These are phyloP conservation scores for Pollachius pollachius DNA, from an alignment of 2,113 vertebrate species.

Conservation along the genomic window DNA sequence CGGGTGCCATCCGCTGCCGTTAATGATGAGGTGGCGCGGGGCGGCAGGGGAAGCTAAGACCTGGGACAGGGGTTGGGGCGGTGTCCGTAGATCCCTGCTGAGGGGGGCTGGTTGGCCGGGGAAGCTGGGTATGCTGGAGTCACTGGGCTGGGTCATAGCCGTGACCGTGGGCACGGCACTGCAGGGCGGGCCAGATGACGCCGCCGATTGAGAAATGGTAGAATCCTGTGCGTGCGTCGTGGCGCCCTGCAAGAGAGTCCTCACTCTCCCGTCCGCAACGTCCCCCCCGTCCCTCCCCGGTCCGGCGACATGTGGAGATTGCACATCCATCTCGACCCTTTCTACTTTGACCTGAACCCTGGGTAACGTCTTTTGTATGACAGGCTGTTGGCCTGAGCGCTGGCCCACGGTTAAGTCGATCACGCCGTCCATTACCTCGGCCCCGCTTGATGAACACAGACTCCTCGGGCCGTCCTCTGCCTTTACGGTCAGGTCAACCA, in stretches of 20 bases:
- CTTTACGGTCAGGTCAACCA: slow-evolving; percentile 89
- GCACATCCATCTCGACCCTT: slow-evolving; percentile 67
- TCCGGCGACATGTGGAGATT: slow-evolving; percentile 45
- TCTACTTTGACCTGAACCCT: slow-evolving; percentile 87
- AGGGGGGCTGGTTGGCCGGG: slow-evolving; percentile 22
- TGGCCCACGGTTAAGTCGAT: slow-evolving; percentile 94
- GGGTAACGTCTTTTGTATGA: slow-evolving; percentile 86
- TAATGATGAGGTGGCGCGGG: slow-evolving; percentile 96
- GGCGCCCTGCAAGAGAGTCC: slow-evolving; percentile 39
- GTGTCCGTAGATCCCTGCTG: slow-evolving; percentile 55
- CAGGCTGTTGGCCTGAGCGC: slow-evolving; percentile 87
- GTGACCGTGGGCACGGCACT: slow-evolving; percentile 45
- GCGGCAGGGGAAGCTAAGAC: slow-evolving; percentile 67
- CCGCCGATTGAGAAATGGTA: slow-evolving; percentile 52
- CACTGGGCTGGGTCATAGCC: slow-evolving; percentile 47
- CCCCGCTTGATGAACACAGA: slow-evolving; percentile 67
- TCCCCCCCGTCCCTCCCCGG: slow-evolving; percentile 37
- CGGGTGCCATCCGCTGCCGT: slow-evolving; percentile 79
- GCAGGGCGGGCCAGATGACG: slow-evolving; percentile 72
- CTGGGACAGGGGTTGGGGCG: slow-evolving; percentile 66
- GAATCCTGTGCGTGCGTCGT: slow-evolving; percentile 36
- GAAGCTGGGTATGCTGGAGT: slow-evolving; percentile 20
- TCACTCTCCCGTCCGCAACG: slow-evolving; percentile 59
- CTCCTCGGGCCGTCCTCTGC: slow-evolving; percentile 79
- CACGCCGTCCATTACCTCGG: slow-evolving; percentile 84